Base-by-base conservation (phyloP, 2,797 vertebrate species). In the Schizopygopsis pylzovi region DNA sequence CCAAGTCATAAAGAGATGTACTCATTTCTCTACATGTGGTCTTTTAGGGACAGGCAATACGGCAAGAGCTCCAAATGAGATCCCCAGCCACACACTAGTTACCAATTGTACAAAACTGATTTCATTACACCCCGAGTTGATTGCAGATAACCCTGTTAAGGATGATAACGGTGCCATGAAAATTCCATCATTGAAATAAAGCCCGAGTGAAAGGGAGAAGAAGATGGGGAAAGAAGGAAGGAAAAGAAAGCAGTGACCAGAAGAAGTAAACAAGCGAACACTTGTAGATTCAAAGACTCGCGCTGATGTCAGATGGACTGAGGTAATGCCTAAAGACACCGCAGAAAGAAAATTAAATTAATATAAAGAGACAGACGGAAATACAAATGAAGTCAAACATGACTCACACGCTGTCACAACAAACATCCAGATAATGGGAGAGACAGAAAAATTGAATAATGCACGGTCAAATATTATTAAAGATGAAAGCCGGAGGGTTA, bases 371-470 rank as follows among this genome's bases (percentile, higher is more conserved):
- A 88, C 88, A 85, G 88, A 81, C 6, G 49, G 71, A 75, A 82
- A 85, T 49, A 76, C 91, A 92, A 91, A 93, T 91, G n/a, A 89
- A 33, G 86, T 76, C 87, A 91, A 93, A 87, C 65, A 88, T 89
- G 86, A 87, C 78, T 88, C 87, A 83, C 70, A 45, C 67, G 10
- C 84, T 72, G 84, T 85, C 78, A 80, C 80, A 88, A 88, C 68
- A 82, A 79, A 88, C 41, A 47, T 68, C 63, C 84, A 71, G 86
- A 87, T 71, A 85, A 81, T 39, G 77, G n/a, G 56, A 43, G 65
- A 63, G 61, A 71, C 72, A 86, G 4, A 54, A 20, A 81, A 87
- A 90, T 72, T 77, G 76, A 82, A 86, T 72, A 76, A 85, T 86
- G 67, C 76, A 80, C 54, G 67, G 83, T 41, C 72, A 85, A 87